These are phyloP conservation scores for Dicentrarchus labrax DNA, from an alignment of 2,113 vertebrate species.

Conservation along the genomic window DNA sequence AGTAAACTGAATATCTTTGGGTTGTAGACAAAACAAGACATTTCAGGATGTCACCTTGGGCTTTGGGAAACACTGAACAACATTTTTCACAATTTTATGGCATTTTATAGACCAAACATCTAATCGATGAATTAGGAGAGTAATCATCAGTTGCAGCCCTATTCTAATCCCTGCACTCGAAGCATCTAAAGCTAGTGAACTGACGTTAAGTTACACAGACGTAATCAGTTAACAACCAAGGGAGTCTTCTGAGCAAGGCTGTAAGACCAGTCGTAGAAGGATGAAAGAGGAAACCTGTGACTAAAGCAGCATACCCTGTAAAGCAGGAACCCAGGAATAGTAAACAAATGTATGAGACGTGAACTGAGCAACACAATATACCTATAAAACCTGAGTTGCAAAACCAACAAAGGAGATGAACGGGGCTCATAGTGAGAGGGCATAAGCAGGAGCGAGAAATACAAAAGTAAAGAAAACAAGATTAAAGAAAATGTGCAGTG, in stretches of 20 bases:
- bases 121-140: too few relatives aligned
- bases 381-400: conserved; percentile 2
- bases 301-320: neutral
- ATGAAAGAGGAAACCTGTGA: neutral
- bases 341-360: neutral
- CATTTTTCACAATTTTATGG: too few relatives aligned
- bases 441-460: neutral
- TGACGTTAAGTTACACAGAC: neutral
- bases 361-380: neutral
- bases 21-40: too few relatives aligned
- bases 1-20: too few relatives aligned
- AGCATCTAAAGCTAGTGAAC: neutral
- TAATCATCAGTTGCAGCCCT: too few relatives aligned
- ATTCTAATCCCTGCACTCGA: neutral
- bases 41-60: too few relatives aligned
- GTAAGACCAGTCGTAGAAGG: conserved; percentile 20
- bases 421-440: neutral
- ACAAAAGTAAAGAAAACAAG: conserved; percentile 34
- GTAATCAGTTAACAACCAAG: neutral
- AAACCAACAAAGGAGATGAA: conserved; percentile 2
- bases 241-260: neutral
- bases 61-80: too few relatives aligned
- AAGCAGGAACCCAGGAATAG: neutral
- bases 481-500: conserved; percentile 20
- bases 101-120: too few relatives aligned